Conservation (phyloP, 2,113 vertebrate genomes). For the Trematocara unimaculatum region DNA sequence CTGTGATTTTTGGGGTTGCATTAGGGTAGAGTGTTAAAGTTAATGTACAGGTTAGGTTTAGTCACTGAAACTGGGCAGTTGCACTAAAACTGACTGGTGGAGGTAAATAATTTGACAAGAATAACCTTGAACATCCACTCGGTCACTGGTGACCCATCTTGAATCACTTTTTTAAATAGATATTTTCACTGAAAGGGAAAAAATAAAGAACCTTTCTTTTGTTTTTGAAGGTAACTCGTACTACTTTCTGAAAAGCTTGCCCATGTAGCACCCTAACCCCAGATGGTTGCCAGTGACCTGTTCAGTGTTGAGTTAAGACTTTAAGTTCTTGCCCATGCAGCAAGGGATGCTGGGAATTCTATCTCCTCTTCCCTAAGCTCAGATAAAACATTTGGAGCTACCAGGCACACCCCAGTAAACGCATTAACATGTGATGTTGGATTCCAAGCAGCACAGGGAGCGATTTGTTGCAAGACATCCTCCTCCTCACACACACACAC, state of each 20-base stretch:
- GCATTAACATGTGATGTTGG: background rate
- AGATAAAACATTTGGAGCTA: constrained; percentile 1
- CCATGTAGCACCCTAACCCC: background rate
- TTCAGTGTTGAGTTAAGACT: background rate
- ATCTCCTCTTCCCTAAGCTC: background rate
- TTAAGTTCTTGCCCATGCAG: background rate
- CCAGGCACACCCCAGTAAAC: background rate
- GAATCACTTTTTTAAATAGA: background rate
- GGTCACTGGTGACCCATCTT: background rate
- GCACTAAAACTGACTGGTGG: background rate
- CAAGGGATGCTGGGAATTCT: constrained; percentile 15
- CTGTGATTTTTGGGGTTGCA: background rate
- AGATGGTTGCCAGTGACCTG: background rate
- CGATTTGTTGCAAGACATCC: background rate
- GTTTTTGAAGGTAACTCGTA: background rate
- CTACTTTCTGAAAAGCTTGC: background rate
- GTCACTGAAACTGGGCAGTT: background rate
- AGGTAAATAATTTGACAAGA: background rate
- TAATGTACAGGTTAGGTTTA: background rate
- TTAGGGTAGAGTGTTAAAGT: background rate
- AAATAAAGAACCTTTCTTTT: background rate
- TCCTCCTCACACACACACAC: background rate
- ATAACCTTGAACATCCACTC: background rate
- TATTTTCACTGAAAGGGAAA: background rate
- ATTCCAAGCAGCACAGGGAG: background rate